A percentile compares a stretch with the other conserved stretches of the same genome.
Evolutionary conservation across 1,140 invertebrate species (phyloP).

Genomic region (Lordiphosa mommai): DNA sequence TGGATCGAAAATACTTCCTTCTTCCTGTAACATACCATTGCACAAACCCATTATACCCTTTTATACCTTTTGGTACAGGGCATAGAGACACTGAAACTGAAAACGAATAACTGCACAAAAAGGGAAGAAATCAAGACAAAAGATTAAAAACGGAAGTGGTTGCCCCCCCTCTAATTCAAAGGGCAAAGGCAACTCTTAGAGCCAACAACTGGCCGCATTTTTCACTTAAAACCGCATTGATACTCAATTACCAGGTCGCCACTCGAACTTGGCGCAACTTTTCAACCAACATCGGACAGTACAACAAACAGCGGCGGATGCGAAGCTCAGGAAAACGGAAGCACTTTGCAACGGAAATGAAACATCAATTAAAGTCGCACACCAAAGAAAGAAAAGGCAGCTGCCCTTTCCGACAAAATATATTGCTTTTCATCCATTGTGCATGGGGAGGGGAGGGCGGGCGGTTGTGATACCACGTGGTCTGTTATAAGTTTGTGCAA

Average conservation of each 20-base stretch:
- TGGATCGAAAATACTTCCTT: too few relatives aligned
- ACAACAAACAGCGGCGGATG: constrained; percentile 67
- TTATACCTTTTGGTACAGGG: not conserved
- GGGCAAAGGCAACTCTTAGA: not conserved
- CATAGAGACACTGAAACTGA: constrained; percentile 18
- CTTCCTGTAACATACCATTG: too few relatives aligned
- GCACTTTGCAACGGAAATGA: constrained; percentile 78
- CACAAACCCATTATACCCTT: too few relatives aligned
- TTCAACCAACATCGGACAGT: constrained; percentile 15
- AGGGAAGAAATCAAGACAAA: constrained; percentile 63
- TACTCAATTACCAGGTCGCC: constrained; percentile 70
- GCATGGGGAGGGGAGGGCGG: not conserved
- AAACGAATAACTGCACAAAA: constrained; percentile 19
- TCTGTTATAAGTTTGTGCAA: constrained; percentile 7
- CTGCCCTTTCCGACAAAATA: constrained; percentile 14
- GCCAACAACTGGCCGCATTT: constrained; percentile 47
- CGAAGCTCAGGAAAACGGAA: constrained; percentile 64
- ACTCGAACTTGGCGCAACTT: constrained; percentile 1
- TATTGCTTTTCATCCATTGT: constrained; percentile 29
- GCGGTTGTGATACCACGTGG: not conserved
- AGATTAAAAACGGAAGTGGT: constrained; percentile 67
- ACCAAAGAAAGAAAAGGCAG: constrained; percentile 8
- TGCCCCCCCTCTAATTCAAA: constrained; percentile 4
- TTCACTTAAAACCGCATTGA: constrained; percentile 79
- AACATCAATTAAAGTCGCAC: constrained; percentile 78